A percentile compares a stretch with the other conserved stretches of the same genome.
Evolutionary conservation across 1,140 invertebrate genomes (phyloP).

Genomic region (Heliconius nattereri): DNA sequence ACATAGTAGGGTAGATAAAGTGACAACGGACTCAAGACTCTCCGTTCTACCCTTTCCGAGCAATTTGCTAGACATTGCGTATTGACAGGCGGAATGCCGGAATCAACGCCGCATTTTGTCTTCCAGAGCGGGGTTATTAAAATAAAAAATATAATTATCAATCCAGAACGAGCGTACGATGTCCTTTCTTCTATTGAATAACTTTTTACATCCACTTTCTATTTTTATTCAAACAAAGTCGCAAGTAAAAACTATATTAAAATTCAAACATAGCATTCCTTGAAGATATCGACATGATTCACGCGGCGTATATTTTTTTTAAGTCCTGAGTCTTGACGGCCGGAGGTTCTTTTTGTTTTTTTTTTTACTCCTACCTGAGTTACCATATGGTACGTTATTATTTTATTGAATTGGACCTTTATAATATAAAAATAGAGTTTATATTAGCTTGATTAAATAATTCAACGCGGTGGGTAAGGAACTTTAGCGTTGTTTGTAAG

Average conservation of each 20-base stretch:
- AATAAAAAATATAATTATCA: too few relatives aligned
- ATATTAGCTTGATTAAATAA: neutral
- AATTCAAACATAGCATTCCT: slow-evolving; percentile 32
- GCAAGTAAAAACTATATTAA: slow-evolving; percentile 18
- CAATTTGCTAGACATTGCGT: too few relatives aligned
- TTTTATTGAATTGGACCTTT: slow-evolving; percentile 8
- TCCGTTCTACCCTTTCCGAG: too few relatives aligned
- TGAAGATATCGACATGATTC: slow-evolving; percentile 33
- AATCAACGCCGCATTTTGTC: too few relatives aligned
- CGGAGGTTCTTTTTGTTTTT: slow-evolving; percentile 47
- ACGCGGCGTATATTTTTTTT: slow-evolving; percentile 40
- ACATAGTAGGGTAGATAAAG: too few relatives aligned
- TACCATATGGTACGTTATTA: slow-evolving; percentile 43
- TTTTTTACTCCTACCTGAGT: slow-evolving; percentile 53
- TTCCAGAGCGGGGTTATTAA: too few relatives aligned
- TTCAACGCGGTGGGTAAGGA: slow-evolving; percentile 32
- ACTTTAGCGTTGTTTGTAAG: slow-evolving; percentile 30
- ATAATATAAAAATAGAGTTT: neutral
- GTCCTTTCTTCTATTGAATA: too few relatives aligned
- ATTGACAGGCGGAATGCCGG: too few relatives aligned
- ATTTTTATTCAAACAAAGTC: neutral
- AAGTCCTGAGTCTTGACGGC: slow-evolving; percentile 39
- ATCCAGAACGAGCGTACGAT: too few relatives aligned
- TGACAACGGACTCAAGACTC: too few relatives aligned
- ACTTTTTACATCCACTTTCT: neutral